Percentiles rank a stretch among this genome's conserved stretches.
Conservation (phyloP, 2,797 vertebrate species). For the Gouania willdenowi region DNA sequence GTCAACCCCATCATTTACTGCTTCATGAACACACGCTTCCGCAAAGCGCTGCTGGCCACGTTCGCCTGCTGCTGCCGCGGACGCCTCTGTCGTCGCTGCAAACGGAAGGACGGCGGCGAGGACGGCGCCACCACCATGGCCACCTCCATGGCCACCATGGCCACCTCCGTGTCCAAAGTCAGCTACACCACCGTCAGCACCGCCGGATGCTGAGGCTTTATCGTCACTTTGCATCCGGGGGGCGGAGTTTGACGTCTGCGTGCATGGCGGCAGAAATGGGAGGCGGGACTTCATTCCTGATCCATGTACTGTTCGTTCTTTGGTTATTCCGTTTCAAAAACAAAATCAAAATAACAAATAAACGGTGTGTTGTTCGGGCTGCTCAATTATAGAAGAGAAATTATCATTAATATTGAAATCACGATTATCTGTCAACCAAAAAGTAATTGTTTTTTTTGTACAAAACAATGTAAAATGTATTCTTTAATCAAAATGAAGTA, state of each 20-base stretch:
- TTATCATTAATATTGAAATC: no score
- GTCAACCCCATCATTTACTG: slow-evolving; percentile 94
- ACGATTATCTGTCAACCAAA: no score
- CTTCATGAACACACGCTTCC: slow-evolving; percentile 96
- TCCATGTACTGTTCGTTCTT: no score
- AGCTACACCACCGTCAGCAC: slow-evolving; percentile 93
- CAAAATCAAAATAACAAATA: not conserved
- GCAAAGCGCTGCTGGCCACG: slow-evolving; percentile 82
- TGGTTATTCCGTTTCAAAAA: no score
- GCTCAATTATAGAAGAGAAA: no score
- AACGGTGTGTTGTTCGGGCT: no score
- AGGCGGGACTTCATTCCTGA: not conserved
- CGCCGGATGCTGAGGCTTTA: slow-evolving; percentile 73
- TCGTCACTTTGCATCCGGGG: slow-evolving; percentile 56
- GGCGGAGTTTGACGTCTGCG: not conserved
- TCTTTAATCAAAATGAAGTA: no score
- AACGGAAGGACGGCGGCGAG: slow-evolving; percentile 40
- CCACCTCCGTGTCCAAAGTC: slow-evolving; percentile 83
- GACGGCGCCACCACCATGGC: slow-evolving; percentile 47
- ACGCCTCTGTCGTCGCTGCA: slow-evolving; percentile 45
- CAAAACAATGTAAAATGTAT: no score
- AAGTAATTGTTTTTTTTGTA: no score
- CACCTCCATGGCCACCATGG: slow-evolving; percentile 62
- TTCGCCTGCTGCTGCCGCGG: slow-evolving; percentile 73
- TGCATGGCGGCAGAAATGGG: slow-evolving; percentile 42